phyloP scores from a whole-genome alignment of 1,140 invertebrate genomes.

The Trichonephila inaurata region DNA sequence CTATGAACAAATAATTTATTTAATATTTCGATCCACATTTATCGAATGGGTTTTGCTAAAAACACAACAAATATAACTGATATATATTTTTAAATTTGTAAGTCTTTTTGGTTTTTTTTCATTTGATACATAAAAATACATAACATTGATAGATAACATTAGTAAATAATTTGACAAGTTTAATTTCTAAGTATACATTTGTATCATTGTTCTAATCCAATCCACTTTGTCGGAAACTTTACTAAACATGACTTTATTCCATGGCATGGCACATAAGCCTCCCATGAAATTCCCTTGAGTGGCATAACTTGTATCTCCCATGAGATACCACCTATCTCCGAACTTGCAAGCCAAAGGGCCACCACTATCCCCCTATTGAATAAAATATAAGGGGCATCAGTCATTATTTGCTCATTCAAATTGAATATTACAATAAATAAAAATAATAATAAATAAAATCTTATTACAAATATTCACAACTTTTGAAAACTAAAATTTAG shows the following conservation, averaged over 20 bases:
- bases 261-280: slow-evolving; percentile 41
- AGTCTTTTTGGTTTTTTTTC: too few relatives aligned
- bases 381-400: not conserved
- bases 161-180: not conserved
- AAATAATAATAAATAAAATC: not conserved
- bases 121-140: too few relatives aligned
- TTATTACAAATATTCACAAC: too few relatives aligned
- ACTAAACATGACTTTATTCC: slow-evolving; percentile 2
- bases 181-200: not conserved
- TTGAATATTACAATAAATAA: not conserved
- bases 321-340: slow-evolving; percentile 3
- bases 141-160: too few relatives aligned
- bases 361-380: slow-evolving; percentile 62
- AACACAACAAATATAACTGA: too few relatives aligned
- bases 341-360: slow-evolving; percentile 57
- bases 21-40: too few relatives aligned
- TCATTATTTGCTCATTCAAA: too few relatives aligned
- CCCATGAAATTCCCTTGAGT: not conserved
- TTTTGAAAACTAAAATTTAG: too few relatives aligned
- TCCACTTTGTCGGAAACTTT: slow-evolving; percentile 36
- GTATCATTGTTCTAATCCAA: slow-evolving; percentile 50
- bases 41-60: too few relatives aligned
- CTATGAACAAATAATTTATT: too few relatives aligned
- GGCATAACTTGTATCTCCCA: slow-evolving; percentile 53
- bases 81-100: too few relatives aligned